A percentile compares a stretch with the other conserved stretches of the same genome.
phyloP scores from a whole-genome alignment of 2,113 vertebrate species.

The Numida meleagris region DNA sequence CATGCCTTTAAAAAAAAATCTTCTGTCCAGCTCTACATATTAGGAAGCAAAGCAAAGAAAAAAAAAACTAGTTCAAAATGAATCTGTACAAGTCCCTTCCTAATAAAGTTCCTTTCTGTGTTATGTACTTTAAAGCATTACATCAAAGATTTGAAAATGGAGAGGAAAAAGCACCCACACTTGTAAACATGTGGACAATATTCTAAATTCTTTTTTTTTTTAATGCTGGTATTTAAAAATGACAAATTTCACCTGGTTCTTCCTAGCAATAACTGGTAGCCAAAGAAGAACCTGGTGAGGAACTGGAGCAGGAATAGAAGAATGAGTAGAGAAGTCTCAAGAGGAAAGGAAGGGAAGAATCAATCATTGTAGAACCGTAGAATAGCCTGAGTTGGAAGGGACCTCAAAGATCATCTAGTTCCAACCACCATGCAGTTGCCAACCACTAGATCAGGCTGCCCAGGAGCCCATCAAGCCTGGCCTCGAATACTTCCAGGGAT shows the following conservation, averaged over 20 bases:
- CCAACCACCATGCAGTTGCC: no score
- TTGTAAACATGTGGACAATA: neutral
- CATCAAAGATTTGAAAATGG: neutral
- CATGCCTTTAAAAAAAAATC: neutral
- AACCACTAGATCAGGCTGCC: no score
- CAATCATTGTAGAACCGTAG: no score
- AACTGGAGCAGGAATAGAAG: neutral
- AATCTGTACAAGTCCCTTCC: neutral
- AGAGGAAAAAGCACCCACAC: rapidly evolving
- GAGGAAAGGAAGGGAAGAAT: neutral
- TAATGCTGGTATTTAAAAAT: neutral
- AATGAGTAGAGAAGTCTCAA: neutral
- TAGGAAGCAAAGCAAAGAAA: neutral
- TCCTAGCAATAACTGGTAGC: neutral
- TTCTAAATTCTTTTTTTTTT: neutral
- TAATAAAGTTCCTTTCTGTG: neutral
- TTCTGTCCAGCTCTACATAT: neutral
- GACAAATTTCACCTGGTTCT: neutral
- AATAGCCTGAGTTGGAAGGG: no score
- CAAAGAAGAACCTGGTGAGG: neutral
- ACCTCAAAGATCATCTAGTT: no score
- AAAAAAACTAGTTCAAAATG: neutral
- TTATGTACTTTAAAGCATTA: neutral
- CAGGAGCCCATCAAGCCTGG: no score
- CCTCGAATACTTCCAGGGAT: no score